Base-by-base conservation (phyloP, 2,113 vertebrate genomes). In the Euleptes europaea region DNA sequence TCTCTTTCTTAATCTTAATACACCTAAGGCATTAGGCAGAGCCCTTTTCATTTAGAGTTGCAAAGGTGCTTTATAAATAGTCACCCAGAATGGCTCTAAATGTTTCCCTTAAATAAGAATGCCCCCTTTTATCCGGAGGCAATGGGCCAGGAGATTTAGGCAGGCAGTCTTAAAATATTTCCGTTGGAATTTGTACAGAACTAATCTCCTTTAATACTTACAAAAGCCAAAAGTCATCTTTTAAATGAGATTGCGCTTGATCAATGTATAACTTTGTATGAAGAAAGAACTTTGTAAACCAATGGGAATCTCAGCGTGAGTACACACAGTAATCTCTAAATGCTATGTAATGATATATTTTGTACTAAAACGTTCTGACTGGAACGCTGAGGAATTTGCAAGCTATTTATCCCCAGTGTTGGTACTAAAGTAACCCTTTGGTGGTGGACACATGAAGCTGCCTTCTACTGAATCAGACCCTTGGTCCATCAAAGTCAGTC, bases 141-240 rank as follows among this genome's bases (percentile, higher is more conserved):
- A 74, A 76, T 75, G 88, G 84, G 83, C 80, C 60, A 1, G 0
- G 35, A 72, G 67, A 90, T 77, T 83, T 80, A 77, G 80, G 74
- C 1, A 80, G 78, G 26, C 21, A 85, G 71, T 49, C 65, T 84
- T 81, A 57, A 86, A 69, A 90, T 82, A 86, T 8, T 83, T 70
- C 86, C 88, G 74, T 21, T 92, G 87, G 89, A 89, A 88, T 92
- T 92, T 85, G 79, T 84, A 86, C 86, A 81, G 42, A 47, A 54
- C 83, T 85, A 84, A 42, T 86, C 0, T 0, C 80, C 77, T 87
- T 35, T 63, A 66, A 35, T 78, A 54, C 65, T 76, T 92, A 78
- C 86, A 91, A 91, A 90, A 91, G 75, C 38, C 70, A 89, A 75
- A 80, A 92, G 72, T 51, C 65, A 82, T 63, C 51, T 54, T 85